Evolutionary conservation across 2,113 vertebrate species (phyloP).

Genomic region (Solenodon paradoxus): DNA sequence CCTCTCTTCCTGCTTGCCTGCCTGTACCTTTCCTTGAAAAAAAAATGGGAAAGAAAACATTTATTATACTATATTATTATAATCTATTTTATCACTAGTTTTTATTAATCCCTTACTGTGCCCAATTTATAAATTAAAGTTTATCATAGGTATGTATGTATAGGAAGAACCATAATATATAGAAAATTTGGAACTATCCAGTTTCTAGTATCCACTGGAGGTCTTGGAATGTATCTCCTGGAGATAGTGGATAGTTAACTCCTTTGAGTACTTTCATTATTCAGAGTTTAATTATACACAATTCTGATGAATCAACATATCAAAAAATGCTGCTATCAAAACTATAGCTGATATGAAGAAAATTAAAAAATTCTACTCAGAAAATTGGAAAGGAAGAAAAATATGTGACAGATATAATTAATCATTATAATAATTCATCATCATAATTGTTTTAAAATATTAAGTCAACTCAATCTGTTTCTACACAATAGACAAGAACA

Average conservation of each 20-base stretch:
- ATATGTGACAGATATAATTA: background rate
- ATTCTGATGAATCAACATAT: background rate
- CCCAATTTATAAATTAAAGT: background rate
- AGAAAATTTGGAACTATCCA: background rate
- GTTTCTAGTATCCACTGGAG: background rate
- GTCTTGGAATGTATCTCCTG: background rate
- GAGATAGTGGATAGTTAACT: background rate
- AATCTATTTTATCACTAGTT: background rate
- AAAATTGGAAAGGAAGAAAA: constrained; percentile 32
- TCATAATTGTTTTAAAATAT: constrained; percentile 10
- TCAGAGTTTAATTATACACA: constrained; percentile 1
- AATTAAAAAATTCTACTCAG: constrained; percentile 6
- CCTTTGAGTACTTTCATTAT: background rate
- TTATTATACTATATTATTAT: background rate
- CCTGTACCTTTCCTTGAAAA: too few relatives aligned
- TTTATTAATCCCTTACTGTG: background rate
- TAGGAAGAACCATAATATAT: background rate
- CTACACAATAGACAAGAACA: background rate
- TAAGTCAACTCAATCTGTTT: constrained; percentile 2
- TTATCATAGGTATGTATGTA: background rate
- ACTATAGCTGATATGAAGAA: background rate
- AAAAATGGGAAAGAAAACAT: too few relatives aligned
- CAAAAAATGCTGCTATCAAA: background rate
- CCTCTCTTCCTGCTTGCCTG: too few relatives aligned
- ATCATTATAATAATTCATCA: background rate